Evolutionary conservation across 2,888 invertebrate genomes (phyloP).

Genomic region (Toxonevra muliebris): DNA sequence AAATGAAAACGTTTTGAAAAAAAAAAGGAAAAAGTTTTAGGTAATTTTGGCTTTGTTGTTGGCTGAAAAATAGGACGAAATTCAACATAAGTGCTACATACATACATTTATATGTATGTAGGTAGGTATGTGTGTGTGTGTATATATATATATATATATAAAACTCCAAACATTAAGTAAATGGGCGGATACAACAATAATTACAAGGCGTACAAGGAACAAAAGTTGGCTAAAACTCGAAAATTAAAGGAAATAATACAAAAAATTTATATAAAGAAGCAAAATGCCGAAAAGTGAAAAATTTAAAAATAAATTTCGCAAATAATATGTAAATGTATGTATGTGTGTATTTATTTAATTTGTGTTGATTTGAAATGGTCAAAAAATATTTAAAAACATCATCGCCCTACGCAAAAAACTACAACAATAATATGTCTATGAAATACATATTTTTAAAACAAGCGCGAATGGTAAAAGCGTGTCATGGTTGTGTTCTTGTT

Average conservation of each 20-base stretch:
- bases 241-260: not conserved
- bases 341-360: not conserved
- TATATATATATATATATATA: not conserved
- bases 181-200: not conserved
- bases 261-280: not conserved
- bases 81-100: too few species aligned
- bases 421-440: not conserved
- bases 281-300: not conserved
- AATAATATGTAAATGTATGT: too few species aligned
- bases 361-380: not conserved
- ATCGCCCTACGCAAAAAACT: slow-evolving; percentile 3
- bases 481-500: not conserved
- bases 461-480: not conserved
- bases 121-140: slow-evolving; percentile 6
- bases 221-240: not conserved
- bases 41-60: not conserved
- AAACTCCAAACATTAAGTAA: not conserved
- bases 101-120: slow-evolving; percentile 4
- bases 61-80: slow-evolving; percentile 17
- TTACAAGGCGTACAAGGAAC: not conserved
- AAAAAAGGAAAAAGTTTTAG: slow-evolving; percentile 8
- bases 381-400: too few species aligned
- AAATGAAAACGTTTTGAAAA: slow-evolving; percentile 5
- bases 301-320: not conserved
- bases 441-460: not conserved